phyloP scores from a whole-genome alignment of 1,140 invertebrate species.

The Globodera rostochiensis region DNA sequence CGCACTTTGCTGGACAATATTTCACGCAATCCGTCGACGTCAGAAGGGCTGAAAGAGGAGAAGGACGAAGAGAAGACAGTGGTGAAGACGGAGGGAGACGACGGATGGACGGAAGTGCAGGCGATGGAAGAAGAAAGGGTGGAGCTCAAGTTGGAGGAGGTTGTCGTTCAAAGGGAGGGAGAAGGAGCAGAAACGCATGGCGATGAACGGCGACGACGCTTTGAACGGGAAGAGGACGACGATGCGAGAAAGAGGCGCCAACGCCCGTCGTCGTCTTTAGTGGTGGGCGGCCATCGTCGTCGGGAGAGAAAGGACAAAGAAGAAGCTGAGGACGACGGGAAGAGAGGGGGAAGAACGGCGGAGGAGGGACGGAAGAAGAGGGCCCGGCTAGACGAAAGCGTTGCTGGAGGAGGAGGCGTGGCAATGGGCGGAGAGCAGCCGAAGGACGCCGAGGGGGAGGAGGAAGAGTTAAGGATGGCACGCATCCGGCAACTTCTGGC shows the following conservation, averaged over 20 bases:
- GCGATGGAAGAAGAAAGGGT: background rate
- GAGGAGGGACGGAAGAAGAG: background rate
- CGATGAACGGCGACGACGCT: background rate
- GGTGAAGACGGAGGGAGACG: background rate
- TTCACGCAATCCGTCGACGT: background rate
- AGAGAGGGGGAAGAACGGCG: background rate
- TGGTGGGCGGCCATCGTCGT: background rate
- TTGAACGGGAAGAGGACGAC: background rate
- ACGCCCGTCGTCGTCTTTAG: background rate
- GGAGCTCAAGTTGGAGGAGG: background rate
- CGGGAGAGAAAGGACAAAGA: background rate
- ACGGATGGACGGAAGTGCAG: background rate
- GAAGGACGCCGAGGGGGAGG: constrained; percentile 3
- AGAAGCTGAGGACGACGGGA: background rate
- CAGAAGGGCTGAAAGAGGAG: background rate
- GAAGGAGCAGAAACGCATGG: constrained; percentile 5
- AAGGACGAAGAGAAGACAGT: background rate
- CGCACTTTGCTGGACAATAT: constrained; percentile 37
- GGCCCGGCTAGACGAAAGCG: background rate
- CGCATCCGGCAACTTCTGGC: constrained; percentile 27
- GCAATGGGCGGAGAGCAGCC: background rate
- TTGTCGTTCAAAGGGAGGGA: background rate
- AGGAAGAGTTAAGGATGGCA: constrained; percentile 22
- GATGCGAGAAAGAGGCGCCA: background rate
- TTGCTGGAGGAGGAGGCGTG: background rate